Evolutionary conservation across 1,140 invertebrate species (phyloP).

Genomic region (Mesaphorura yosii): DNA sequence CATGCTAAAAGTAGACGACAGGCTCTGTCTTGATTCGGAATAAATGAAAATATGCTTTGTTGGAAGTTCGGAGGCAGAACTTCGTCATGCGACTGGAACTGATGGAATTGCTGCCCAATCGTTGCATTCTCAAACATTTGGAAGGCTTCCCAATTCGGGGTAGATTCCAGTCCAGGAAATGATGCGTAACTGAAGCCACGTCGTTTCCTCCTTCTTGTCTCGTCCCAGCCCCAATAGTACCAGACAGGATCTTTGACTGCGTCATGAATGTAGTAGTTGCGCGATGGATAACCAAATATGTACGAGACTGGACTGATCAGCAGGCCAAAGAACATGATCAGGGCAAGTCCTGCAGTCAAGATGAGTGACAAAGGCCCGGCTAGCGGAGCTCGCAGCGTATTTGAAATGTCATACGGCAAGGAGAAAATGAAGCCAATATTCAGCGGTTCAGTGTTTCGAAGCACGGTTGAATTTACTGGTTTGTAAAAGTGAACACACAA

Average conservation of each 20-base stretch:
- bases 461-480: neutral
- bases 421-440: conserved; percentile 27
- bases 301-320: conserved; percentile 16
- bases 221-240: neutral
- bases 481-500: neutral
- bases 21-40: conserved; percentile 17
- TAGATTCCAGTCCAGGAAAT: neutral
- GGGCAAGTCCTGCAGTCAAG: conserved; percentile 9
- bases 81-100: no score
- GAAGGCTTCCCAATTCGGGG: neutral
- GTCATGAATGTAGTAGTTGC: conserved; percentile 17
- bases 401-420: conserved; percentile 25
- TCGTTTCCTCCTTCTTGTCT: no score
- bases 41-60: conserved; percentile 19
- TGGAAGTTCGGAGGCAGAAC: conserved; percentile 20
- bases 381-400: conserved; percentile 22
- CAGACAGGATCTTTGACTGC: neutral
- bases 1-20: conserved; percentile 26
- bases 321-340: conserved; percentile 22
- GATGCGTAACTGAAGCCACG: no score
- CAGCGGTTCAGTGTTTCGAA: conserved; percentile 10
- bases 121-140: neutral
- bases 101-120: no score
- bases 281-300: conserved; percentile 12
- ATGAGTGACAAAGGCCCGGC: conserved; percentile 21